Base-by-base conservation (phyloP, 2,113 vertebrate species). In the Brachyhypopomus gauderio region DNA sequence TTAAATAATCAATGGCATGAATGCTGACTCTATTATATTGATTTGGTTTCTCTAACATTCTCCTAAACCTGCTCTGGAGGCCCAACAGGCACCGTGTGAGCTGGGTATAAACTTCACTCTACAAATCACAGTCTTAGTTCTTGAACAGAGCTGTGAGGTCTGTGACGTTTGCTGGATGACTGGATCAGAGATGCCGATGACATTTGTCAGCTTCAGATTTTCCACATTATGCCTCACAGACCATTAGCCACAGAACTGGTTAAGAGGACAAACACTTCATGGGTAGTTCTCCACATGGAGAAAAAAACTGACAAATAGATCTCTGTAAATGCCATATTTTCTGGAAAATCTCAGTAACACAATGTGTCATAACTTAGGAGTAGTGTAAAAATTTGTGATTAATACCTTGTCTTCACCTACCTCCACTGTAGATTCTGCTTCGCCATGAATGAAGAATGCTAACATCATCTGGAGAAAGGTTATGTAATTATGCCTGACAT, bases 11-110 rank as follows among this genome's bases (percentile, higher is more conserved):
- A 36, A 77, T 81, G 75, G 22, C 14, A 17, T 56, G 67, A 82
- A 78, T 63, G 84, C 80, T 82, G 76, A 85, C 79, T 79, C 69
- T 22, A 75, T 75, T 41, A n/a, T 82, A 85, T 75, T 6, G 84
- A 85, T 85, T 82, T 58, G 58, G 56, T 72, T 85, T 71, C 67
- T 62, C 58, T 75, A 74, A 45, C 75, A 58, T 71, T 62, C 60
- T 17, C 63, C 3, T 4, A 30, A 72, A 48, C 56, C 23, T 23
- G 66, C 66, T 27, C 45, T 34, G 34, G 62, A 70, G 58, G 23
- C n/a, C 41, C 74, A 67, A 81, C 72, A 70, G 27, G 41, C 41
- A 72, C 38, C 38, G 52, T 72, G 41, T 52, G 59, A 73, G 45
- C 62, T 27, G 69, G 1, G 27, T 20, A 17, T 66, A 56, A 56